These are phyloP conservation scores for Vicugna pacos DNA, from an alignment of 2,113 vertebrate species.

Conservation along the genomic window DNA sequence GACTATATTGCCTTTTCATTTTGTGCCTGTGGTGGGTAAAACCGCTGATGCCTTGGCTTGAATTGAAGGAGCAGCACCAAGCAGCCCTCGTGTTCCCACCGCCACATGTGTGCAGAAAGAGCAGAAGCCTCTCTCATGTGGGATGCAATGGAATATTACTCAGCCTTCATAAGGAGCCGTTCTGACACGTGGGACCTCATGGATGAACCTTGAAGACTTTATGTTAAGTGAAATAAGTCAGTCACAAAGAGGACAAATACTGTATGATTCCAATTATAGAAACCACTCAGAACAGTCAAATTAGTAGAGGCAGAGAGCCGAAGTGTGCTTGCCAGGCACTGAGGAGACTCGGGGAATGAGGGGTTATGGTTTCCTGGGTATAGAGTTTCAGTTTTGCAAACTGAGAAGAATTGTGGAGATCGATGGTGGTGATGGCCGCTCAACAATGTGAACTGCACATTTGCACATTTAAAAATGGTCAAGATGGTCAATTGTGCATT, in stretches of 20 bases:
- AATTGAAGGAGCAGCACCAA: background rate
- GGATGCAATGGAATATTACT: fast-evolving
- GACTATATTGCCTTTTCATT: background rate
- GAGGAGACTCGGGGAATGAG: background rate
- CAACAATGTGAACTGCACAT: background rate
- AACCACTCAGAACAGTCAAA: background rate
- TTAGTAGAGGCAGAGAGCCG: background rate
- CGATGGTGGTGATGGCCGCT: background rate
- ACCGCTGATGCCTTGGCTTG: fast-evolving
- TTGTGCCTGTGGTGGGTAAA: fast-evolving
- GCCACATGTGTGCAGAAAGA: fast-evolving
- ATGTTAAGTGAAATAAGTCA: background rate
- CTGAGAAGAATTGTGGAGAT: background rate
- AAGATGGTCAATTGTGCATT: background rate
- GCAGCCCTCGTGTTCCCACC: fast-evolving
- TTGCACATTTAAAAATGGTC: background rate
- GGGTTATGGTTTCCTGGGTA: fast-evolving
- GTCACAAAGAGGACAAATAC: too few species aligned
- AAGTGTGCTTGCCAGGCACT: background rate
- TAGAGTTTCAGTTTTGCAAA: background rate
- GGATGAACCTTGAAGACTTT: background rate
- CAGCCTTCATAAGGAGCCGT: background rate
- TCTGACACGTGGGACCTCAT: fast-evolving
- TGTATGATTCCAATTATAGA: background rate
- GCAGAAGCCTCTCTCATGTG: background rate